phyloP scores from a whole-genome alignment of 1,140 invertebrate genomes.

The Metaphire vulgaris region DNA sequence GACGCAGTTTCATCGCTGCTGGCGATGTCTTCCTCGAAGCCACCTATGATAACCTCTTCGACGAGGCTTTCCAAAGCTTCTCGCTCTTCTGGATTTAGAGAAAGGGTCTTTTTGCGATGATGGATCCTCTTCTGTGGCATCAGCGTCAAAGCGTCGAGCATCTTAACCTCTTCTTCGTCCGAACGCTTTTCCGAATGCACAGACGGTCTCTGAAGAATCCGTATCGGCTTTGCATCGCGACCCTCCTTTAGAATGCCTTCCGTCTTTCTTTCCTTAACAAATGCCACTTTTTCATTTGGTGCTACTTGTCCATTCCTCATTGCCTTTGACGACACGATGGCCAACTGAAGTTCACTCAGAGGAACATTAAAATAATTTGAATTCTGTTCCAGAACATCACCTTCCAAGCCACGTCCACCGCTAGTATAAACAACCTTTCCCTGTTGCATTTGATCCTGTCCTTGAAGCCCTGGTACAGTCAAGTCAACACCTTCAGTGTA shows the following conservation, averaged over 20 bases:
- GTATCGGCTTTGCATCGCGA: neutral
- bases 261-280: neutral
- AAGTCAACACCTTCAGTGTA: neutral
- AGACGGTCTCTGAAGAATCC: neutral
- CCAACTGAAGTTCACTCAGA: neutral
- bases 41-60: conserved; percentile 31
- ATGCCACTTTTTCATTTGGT: neutral
- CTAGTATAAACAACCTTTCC: neutral
- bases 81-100: conserved; percentile 28
- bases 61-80: conserved; percentile 30
- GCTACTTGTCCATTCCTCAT: neutral
- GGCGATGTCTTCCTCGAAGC: conserved; percentile 19
- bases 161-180: neutral
- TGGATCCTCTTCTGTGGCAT: neutral
- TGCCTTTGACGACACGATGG: neutral
- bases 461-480: neutral
- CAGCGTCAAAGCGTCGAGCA: neutral
- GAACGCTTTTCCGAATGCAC: neutral
- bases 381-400: neutral
- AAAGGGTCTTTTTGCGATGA: conserved; percentile 25
- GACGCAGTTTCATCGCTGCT: conserved; percentile 21
- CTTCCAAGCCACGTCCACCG: neutral
- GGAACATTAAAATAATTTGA: neutral
- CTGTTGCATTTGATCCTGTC: neutral
- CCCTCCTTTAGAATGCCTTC: neutral